A percentile compares a stretch with the other conserved stretches of the same genome.
phyloP scores from a whole-genome alignment of 1,140 invertebrate species.

The Hormaphis cornu region DNA sequence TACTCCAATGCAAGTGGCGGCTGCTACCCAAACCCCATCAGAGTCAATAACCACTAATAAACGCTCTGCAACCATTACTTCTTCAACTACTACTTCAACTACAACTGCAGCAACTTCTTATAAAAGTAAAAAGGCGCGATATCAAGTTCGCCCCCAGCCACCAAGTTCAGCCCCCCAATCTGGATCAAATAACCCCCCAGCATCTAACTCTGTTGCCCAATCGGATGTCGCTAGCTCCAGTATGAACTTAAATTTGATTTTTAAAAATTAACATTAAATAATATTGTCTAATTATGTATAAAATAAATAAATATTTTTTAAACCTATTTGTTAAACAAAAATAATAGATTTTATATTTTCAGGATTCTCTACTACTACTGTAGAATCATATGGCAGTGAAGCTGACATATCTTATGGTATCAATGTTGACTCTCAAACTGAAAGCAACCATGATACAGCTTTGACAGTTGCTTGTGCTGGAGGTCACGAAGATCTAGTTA shows the following conservation, averaged over 20 bases:
- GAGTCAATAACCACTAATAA: slow-evolving; percentile 34
- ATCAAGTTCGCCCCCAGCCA: slow-evolving; percentile 26
- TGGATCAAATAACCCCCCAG: slow-evolving; percentile 16
- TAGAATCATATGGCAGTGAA: slow-evolving; percentile 16
- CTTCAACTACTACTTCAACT: slow-evolving; percentile 33
- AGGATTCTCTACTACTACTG: slow-evolving; percentile 17
- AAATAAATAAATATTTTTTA: too few species aligned
- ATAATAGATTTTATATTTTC: neutral
- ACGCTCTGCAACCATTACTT: slow-evolving; percentile 36
- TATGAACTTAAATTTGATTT: neutral
- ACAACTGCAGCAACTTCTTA: slow-evolving; percentile 37
- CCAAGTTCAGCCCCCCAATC: slow-evolving; percentile 26
- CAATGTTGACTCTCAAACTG: slow-evolving; percentile 92
- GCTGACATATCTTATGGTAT: slow-evolving; percentile 43
- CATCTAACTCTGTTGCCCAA: slow-evolving; percentile 25
- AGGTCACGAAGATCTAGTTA: slow-evolving; percentile 90
- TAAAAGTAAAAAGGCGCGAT: slow-evolving; percentile 29
- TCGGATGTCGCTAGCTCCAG: slow-evolving; percentile 20
- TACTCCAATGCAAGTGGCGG: slow-evolving; percentile 31
- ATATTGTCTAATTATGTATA: neutral
- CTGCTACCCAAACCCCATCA: slow-evolving; percentile 38
- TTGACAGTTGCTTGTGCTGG: slow-evolving; percentile 93
- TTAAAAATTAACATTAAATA: too few species aligned
- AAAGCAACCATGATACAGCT: slow-evolving; percentile 96
- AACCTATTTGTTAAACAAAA: too few species aligned